Evolutionary conservation across 2,113 vertebrate species (phyloP), one percentile per base, ranked within the genome.

Genomic region (Thymallus thymallus): DNA sequence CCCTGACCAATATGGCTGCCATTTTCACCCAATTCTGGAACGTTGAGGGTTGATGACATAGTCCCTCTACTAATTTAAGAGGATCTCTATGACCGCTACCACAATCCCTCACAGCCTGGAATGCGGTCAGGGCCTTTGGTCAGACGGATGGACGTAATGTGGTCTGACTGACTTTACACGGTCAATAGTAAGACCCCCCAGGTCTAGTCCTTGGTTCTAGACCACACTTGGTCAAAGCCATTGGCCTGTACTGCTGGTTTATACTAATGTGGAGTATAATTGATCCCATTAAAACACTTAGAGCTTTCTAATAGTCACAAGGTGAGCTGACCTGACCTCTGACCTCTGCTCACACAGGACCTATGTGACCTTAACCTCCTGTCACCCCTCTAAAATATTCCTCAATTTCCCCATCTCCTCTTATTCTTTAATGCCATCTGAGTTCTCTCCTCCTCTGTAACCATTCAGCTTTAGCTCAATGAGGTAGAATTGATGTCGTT

Each of bases 251-350:
- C 77, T 83, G 74, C 60, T 56, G 77, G 82, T 80, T 71, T 63
- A 79, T 77, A 76, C 75, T 76, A 71, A 78, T 77, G 79, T 67
- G 74, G 82, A 82, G 81, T 77, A 83, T 84, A 85, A 88, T 82
- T 91, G 82, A 92, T 90, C 89, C 84, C 80, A 88, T 90, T 86
- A 84, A 60, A 81, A 87, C 82, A 78, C 80, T 80, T 32, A 73
- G 65, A 75, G 75, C 60, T 66, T 85, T 75, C 9, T 77, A 85
- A 78, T 62, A 72, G 77, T 73, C 88, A 64, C 79, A 85, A 86
- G 88, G 84, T 89, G 87, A 86, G 77, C 35, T 88, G 85, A 88
- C 35, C 35, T 41, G 35, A 41, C 68, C 67, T 62, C 6, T 30
- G 24, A 35, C 29, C 60, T 29, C 56, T 71, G 51, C 20, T 51